Evolutionary conservation across 2,888 invertebrate genomes (phyloP).

Genomic region (Periphyllus acericola): DNA sequence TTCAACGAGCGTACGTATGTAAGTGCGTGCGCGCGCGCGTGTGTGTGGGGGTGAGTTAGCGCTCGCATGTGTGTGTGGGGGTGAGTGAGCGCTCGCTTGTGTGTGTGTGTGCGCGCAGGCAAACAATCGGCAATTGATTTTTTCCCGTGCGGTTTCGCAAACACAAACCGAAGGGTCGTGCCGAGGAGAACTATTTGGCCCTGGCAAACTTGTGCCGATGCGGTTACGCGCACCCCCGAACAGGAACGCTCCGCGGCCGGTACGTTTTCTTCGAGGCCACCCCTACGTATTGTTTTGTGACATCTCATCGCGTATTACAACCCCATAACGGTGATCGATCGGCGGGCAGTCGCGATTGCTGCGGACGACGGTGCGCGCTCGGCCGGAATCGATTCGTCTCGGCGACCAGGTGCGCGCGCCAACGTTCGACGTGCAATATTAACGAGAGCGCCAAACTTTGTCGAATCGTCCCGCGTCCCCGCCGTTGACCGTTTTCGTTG

Average conservation of each 20-base stretch:
- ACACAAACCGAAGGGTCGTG: slow-evolving; percentile 8
- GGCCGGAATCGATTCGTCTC: background rate
- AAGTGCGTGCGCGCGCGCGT: too few species aligned
- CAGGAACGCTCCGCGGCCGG: background rate
- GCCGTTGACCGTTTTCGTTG: too few species aligned
- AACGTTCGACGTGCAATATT: too few species aligned
- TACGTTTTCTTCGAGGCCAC: background rate
- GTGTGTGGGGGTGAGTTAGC: too few species aligned
- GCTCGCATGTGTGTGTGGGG: too few species aligned
- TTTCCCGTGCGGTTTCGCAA: background rate
- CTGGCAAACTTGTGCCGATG: slow-evolving; percentile 36
- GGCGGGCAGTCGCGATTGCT: background rate
- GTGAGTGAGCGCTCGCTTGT: too few species aligned
- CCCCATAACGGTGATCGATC: background rate
- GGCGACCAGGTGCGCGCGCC: too few species aligned
- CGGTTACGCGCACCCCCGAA: background rate
- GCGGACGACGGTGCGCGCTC: background rate
- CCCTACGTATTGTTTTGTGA: too few species aligned
- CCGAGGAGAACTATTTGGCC: slow-evolving; percentile 18
- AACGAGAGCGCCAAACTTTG: too few species aligned
- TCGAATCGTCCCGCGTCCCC: too few species aligned
- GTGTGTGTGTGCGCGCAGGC: too few species aligned
- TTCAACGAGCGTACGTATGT: too few species aligned
- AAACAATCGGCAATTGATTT: slow-evolving; percentile 24
- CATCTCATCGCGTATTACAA: background rate